Evolutionary conservation across 2,113 vertebrate genomes (phyloP), one percentile per base, ranked within the genome.

Genomic region (Semicossyphus pulcher): DNA sequence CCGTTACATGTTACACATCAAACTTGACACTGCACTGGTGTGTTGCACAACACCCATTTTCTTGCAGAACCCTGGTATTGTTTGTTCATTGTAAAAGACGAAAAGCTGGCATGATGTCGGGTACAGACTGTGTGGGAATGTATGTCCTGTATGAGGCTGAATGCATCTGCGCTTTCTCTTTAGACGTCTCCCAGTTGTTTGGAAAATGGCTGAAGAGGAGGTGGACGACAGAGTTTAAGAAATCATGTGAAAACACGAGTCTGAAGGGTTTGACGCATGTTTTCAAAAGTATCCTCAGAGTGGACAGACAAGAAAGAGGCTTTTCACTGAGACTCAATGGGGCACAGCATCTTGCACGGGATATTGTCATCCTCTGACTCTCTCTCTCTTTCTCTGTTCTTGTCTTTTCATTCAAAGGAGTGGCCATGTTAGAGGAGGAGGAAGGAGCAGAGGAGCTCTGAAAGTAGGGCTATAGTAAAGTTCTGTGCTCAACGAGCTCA

Each of bases 401-500:
- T 49, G 16, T 63, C 44, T 37, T 60, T 53, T 67, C 39, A 63
- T 37, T 76, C 6, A 48, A 65, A 25, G 49, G 28, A 49, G 23
- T 65, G 36, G 52, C 20, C 20, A 26, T 31, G 45, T 47, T 28
- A 8, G 64, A 71, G 39, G 41, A n/a, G 73, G 49, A 47, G 44
- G 72, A 58, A 72, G 34, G 25, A 58, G 37, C 34, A 72, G 49
- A 54, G 11, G 4, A 47, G 23, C 26, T 77, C 66, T 89, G 87
- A 92, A 93, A 84, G 85, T 70, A 61, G 68, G 84, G 93, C 91
- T 90, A 89, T 91, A 88, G 84, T 78, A 88, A 92, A 92, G 86
- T 94, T 90, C 80, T 86, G 92, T 92, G 91, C 86, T 90, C 80
- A 91, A 85, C 72, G 42, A 92, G 91, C 89, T 82, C 83, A 86